Percentiles rank a stretch among this genome's conserved stretches.
Evolutionary conservation across 2,113 vertebrate species (phyloP).

Genomic region (Sarotherodon lohbergeri): DNA sequence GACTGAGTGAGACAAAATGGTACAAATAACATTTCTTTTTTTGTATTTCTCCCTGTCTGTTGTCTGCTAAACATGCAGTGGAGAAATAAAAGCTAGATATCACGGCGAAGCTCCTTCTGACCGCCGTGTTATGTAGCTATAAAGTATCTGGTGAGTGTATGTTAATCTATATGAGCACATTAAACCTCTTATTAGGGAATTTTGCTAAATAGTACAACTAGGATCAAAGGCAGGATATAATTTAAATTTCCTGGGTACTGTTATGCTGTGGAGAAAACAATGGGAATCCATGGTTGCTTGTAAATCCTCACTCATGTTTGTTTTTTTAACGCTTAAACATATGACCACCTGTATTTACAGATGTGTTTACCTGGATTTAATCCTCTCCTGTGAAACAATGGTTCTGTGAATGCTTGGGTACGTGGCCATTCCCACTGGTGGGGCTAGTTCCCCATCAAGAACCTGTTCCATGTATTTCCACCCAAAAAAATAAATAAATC

Average conservation of each 20-base stretch:
- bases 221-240: background rate
- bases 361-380: background rate
- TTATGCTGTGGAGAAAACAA: background rate
- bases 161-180: background rate
- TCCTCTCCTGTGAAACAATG: background rate
- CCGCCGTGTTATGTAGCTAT: background rate
- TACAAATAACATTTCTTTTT: background rate
- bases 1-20: background rate
- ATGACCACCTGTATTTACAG: background rate
- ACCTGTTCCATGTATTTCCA: background rate
- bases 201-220: background rate
- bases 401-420: background rate
- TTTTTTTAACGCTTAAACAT: background rate
- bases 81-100: background rate
- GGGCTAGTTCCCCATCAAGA: background rate
- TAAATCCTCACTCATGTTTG: background rate
- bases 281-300: background rate
- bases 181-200: background rate
- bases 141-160: background rate
- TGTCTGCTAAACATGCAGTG: background rate
- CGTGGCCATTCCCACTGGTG: background rate
- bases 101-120: background rate
- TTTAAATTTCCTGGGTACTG: background rate
- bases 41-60: background rate
- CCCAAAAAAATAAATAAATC: background rate